A percentile compares a stretch with the other conserved stretches of the same genome.
Evolutionary conservation across 2,113 vertebrate species (phyloP).

Genomic region (Hipposideros armiger): DNA sequence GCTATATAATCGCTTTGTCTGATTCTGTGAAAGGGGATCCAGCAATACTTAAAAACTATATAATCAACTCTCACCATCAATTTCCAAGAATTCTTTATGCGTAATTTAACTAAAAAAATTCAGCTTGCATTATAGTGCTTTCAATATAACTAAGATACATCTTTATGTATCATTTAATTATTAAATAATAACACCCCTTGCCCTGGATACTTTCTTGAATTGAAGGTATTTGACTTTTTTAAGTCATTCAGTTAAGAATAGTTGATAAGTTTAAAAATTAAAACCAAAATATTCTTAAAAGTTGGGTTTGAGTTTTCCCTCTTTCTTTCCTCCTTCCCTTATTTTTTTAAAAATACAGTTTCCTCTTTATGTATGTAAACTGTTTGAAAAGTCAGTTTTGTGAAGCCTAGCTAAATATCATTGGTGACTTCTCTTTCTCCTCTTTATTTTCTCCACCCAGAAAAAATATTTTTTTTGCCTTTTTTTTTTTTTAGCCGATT

Average conservation of each 20-base stretch:
- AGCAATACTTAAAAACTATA: not conserved
- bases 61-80: not conserved
- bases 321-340: not conserved
- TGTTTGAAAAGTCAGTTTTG: constrained; percentile 4
- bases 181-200: not conserved
- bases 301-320: not conserved
- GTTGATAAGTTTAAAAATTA: not conserved
- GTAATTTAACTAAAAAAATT: not conserved
- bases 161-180: not conserved
- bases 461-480: not conserved
- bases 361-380: not conserved
- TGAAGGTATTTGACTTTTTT: not conserved
- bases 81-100: not conserved
- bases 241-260: not conserved
- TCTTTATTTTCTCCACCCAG: not conserved
- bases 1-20: not conserved
- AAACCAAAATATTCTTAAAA: not conserved
- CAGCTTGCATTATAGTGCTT: not conserved
- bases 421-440: not conserved
- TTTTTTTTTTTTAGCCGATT: not conserved
- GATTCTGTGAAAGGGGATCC: not conserved
- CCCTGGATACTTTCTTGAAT: not conserved
- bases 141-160: not conserved
- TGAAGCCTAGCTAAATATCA: not conserved
- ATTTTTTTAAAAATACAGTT: not conserved